Evolutionary conservation across 2,113 vertebrate species (phyloP), one percentile per base, ranked within the genome.

Genomic region (Microtus richardsoni): DNA sequence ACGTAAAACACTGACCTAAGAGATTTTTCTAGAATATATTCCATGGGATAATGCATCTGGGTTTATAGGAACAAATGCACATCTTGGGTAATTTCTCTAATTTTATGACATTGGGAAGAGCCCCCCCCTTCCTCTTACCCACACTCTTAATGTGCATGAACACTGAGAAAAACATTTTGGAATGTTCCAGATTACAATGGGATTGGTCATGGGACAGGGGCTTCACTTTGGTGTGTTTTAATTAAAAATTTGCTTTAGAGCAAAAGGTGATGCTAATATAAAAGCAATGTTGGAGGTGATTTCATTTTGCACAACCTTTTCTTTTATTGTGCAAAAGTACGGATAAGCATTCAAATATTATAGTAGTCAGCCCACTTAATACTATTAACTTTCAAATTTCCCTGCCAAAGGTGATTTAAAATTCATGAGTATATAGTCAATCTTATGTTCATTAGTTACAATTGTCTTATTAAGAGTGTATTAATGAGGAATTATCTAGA

Each of bases 251-350:
- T 36, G 12, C 71, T 74, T 64, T 49, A 71, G 30, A 92, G 91
- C 58, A 83, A 14, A 85, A 82, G 26, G 5, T 9, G 9, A 6
- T 71, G 10, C 58, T 47, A 88, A 28, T 49, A 95, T n/a, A 3
- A 91, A 93, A 92, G 33, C 90, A 70, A 82, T 89, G 7, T 85
- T 95, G 88, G 39, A 52, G 13, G n/a, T 94, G 41, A 89, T 86
- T 96, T 62, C 30, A 52, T 93, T 94, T 91, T 49, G 24, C 14
- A 84, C 54, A 77, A 54, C 6, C 44, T 97, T 95, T 71, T 95
- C 44, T 62, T 89, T 89, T 94, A 83, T 88, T 75, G 88, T 83
- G 13, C 33, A 92, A 41, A 88, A 93, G 92, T 93, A 87, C 47
- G 11, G 11, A 70, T 71, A 85, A 12, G 47, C 47, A 80, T 94